Evolutionary conservation across 2,113 vertebrate species (phyloP).

Genomic region (Nanorana parkeri): DNA sequence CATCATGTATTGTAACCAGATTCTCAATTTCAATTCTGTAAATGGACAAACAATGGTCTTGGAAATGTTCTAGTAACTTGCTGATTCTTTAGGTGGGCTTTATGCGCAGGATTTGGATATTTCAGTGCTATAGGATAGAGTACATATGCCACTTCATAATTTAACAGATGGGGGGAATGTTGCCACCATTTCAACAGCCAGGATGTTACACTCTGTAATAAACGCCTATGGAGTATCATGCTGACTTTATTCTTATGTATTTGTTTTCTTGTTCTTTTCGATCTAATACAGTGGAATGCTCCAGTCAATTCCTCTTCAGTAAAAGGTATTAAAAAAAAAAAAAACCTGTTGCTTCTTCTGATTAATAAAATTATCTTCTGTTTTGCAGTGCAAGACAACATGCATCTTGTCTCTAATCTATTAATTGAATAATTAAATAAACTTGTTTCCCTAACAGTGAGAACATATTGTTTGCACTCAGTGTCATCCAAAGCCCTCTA

Average conservation of each 20-base stretch:
- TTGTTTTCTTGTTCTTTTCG: slow-evolving; percentile 32
- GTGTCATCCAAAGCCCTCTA: slow-evolving; percentile 87
- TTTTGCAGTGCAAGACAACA: slow-evolving; percentile 83
- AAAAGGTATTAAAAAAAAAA: slow-evolving; percentile 25
- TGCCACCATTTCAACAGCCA: slow-evolving; percentile 75
- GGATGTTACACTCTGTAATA: slow-evolving; percentile 58
- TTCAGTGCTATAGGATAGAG: slow-evolving; percentile 33
- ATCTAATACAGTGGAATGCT: slow-evolving; percentile 22
- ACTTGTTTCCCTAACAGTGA: slow-evolving; percentile 88
- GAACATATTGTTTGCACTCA: slow-evolving; percentile 91
- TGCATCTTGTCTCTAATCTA: slow-evolving; percentile 90
- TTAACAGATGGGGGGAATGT: slow-evolving; percentile 81
- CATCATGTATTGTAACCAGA: too few species aligned
- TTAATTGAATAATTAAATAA: slow-evolving; percentile 99
- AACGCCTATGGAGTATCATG: slow-evolving; percentile 32
- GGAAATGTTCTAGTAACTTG: neutral
- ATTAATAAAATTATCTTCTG: slow-evolving; percentile 73
- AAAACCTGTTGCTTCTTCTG: slow-evolving; percentile 65
- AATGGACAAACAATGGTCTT: too few species aligned
- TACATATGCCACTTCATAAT: slow-evolving; percentile 67
- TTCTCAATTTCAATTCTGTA: too few species aligned
- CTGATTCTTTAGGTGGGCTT: neutral
- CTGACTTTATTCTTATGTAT: slow-evolving; percentile 43
- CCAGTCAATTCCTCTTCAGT: slow-evolving; percentile 27
- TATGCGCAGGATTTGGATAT: slow-evolving; percentile 25